Conservation (phyloP, 2,888 invertebrate species). For the Prosapia bicincta region DNA sequence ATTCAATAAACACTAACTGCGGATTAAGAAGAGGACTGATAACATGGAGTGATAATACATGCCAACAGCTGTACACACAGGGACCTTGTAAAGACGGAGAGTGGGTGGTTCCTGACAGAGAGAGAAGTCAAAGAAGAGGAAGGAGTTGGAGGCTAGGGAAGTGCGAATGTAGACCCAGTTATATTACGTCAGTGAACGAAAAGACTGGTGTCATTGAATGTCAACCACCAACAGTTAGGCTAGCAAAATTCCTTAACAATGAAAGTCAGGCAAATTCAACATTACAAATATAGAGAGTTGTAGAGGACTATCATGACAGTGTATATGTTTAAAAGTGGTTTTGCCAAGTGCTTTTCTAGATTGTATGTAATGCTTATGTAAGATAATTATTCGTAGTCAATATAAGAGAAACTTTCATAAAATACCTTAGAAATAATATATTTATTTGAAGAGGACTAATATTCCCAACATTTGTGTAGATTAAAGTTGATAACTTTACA, state of each 20-base stretch:
- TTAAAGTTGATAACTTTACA: no score
- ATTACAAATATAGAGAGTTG: not conserved
- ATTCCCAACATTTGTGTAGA: no score
- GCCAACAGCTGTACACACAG: conserved; percentile 70
- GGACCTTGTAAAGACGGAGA: conserved; percentile 73
- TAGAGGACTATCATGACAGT: no score
- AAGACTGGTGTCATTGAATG: conserved; percentile 49
- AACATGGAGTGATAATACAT: conserved; percentile 57
- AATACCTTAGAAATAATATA: no score
- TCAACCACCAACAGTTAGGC: conserved; percentile 58
- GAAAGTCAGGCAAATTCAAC: conserved; percentile 34
- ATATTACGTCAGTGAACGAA: conserved; percentile 45
- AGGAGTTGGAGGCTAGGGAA: conserved; percentile 47
- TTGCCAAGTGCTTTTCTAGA: no score
- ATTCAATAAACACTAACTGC: conserved; percentile 26
- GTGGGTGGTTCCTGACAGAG: conserved; percentile 58
- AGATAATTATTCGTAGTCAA: no score
- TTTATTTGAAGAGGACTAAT: no score
- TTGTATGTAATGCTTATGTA: no score
- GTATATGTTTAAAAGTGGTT: no score
- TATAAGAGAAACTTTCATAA: no score
- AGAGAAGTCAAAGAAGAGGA: conserved; percentile 38
- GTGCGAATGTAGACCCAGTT: conserved; percentile 71
- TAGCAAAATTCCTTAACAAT: conserved; percentile 62
- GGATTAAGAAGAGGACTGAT: conserved; percentile 48